phyloP scores from a whole-genome alignment of 2,888 invertebrate genomes.

The Psylliodes chrysocephalus region DNA sequence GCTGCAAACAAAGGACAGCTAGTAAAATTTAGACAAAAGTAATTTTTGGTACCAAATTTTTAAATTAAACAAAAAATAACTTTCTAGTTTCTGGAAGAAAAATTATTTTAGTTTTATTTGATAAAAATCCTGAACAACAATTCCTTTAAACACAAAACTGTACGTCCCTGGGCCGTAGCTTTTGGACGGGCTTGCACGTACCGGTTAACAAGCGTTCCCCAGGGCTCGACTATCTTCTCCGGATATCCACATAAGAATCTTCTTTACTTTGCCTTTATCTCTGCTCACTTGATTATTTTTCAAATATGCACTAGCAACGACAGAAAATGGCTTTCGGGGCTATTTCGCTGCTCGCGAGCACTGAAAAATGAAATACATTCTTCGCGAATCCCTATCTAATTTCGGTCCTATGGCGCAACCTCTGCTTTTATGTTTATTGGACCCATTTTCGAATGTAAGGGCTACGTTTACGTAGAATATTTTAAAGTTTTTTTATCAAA shows the following conservation, averaged over 20 bases:
- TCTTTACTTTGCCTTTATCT: constrained; percentile 25
- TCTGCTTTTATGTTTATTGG: not conserved
- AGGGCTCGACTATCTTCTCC: constrained; percentile 28
- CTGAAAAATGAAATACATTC: constrained; percentile 25
- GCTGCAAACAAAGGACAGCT: too few relatives aligned
- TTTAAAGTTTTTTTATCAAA: too few relatives aligned
- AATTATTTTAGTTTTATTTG: too few relatives aligned
- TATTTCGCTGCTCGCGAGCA: constrained; percentile 7
- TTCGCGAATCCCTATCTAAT: constrained; percentile 20
- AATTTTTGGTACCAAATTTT: too few relatives aligned
- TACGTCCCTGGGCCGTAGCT: constrained; percentile 1
- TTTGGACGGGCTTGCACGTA: constrained; percentile 26
- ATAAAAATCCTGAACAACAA: too few relatives aligned
- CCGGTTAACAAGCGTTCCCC: constrained; percentile 33
- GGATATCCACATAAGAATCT: constrained; percentile 34
- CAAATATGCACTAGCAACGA: constrained; percentile 33
- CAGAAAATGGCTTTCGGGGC: constrained; percentile 25
- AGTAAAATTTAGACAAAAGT: too few relatives aligned
- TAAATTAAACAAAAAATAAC: too few relatives aligned
- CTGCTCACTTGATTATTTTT: constrained; percentile 32
- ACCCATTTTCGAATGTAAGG: not conserved
- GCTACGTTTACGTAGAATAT: too few relatives aligned
- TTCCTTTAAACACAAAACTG: too few relatives aligned
- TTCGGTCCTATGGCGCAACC: not conserved
- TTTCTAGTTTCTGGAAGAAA: too few relatives aligned